Evolutionary conservation across 37 sponge, comb jelly and placozoan species (phyloP), one percentile per base, ranked within the genome.

Genomic region (Amphimedon queenslandica): DNA sequence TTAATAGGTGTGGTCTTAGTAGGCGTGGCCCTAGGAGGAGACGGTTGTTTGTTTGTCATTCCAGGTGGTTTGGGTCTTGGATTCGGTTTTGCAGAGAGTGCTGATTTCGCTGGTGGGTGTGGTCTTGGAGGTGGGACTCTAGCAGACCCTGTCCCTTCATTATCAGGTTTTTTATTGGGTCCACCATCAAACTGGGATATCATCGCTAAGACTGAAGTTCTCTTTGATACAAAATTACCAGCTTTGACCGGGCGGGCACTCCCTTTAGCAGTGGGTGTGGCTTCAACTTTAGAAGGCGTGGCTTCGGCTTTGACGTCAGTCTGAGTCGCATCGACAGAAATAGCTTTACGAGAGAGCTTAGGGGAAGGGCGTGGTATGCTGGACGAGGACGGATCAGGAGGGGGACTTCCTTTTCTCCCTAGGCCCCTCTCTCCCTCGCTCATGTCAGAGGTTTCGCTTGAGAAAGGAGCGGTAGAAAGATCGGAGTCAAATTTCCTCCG

Each of bases 371-470:
- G 53, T 18, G 53, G 53, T 8, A 47, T 47, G 8, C 53, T 13
- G 13, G 13, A 18, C 13, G 53, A 47, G n/a, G n/a, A n/a, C n/a
- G n/a, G n/a, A n/a, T n/a, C n/a, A n/a, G n/a, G n/a, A n/a, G n/a
- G n/a, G 13, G 53, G 53, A 47, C 53, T 47, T 47, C 13, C 13
- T 18, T 13, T 8, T 47, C 53, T 47, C 13, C 53, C 13, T 18
- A 13, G 8, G 8, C 13, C 64, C 27, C 39, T 71, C 60, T 88
- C 88, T 53, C 78, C 77, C 13, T 79, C 88, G 32, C 83, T 82
- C 70, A 82, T 74, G 40, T 88, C 88, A 10, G 88, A 88, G 23
- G 88, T 88, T 47, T 88, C 88, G n/a, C 80, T 78, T 5, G 88
- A 88, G 23, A 79, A 51, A 0, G 88, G 83, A 18, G 83, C 88